These are phyloP conservation scores for Chanos chanos DNA, from an alignment of 2,797 vertebrate species.

Conservation along the genomic window DNA sequence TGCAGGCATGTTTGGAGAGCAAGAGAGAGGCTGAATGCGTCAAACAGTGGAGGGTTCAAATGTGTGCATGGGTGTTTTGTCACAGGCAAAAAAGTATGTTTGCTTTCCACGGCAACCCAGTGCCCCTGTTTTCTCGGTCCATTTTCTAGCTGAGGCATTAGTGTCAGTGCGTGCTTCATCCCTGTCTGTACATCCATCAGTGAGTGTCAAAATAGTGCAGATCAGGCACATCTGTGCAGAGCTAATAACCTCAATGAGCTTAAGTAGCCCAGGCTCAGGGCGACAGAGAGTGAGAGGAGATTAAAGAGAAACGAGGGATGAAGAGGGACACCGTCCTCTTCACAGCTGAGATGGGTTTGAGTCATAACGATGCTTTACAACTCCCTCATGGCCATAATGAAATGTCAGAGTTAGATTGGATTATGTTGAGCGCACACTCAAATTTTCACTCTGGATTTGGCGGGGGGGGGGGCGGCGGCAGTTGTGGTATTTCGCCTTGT, in stretches of 20 bases:
- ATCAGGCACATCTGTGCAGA: not conserved
- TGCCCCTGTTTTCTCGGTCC: constrained; percentile 65
- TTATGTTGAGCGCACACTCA: constrained; percentile 59
- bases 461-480: too few relatives aligned
- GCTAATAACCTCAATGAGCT: constrained; percentile 38
- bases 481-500: constrained; percentile 34
- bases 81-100: constrained; percentile 40
- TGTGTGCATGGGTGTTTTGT: not conserved
- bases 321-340: constrained; percentile 44
- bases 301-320: constrained; percentile 46
- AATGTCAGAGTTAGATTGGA: constrained; percentile 67
- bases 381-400: constrained; percentile 56
- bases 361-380: constrained; percentile 51
- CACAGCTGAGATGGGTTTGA: constrained; percentile 53
- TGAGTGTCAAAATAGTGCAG: constrained; percentile 40
- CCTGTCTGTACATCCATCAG: constrained; percentile 58
- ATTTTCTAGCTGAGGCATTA: constrained; percentile 67
- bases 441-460: constrained; percentile 49
- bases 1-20: not conserved
- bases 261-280: constrained; percentile 30
- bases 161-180: constrained; percentile 55
- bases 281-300: constrained; percentile 40
- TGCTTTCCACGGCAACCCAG: constrained; percentile 60
- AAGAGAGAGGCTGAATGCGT: not conserved
- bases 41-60: not conserved